These are phyloP conservation scores for Melanaphis sacchari DNA, from an alignment of 1,140 invertebrate species.

Conservation along the genomic window DNA sequence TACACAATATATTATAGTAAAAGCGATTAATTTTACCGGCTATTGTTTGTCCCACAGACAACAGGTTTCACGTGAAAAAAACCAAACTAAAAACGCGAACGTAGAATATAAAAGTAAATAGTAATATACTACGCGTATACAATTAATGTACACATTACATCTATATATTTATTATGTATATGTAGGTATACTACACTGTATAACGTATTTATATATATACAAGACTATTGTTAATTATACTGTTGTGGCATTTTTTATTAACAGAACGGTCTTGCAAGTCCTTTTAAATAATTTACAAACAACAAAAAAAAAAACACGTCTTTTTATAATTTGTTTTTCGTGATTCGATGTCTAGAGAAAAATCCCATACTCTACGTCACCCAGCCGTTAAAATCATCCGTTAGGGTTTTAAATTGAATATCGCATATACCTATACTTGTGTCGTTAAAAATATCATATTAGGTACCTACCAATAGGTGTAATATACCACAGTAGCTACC, in stretches of 20 bases:
- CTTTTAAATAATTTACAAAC: neutral
- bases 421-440: neutral
- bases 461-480: neutral
- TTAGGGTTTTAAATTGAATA: neutral
- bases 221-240: neutral
- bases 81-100: neutral
- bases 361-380: neutral
- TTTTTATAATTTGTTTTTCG: neutral
- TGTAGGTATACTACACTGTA: neutral
- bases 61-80: conserved; percentile 8
- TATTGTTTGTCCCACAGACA: conserved; percentile 7
- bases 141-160: neutral
- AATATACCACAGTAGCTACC: neutral
- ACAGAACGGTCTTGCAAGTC: neutral
- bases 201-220: too few relatives aligned
- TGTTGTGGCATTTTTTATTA: neutral
- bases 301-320: neutral
- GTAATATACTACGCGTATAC: neutral
- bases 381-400: neutral
- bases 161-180: neutral
- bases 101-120: neutral
- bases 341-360: neutral
- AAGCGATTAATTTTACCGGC: conserved; percentile 22
- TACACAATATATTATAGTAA: neutral
- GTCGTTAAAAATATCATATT: neutral